Base-by-base conservation (phyloP, 1,140 invertebrate genomes). In the Calephelis nemesis region DNA sequence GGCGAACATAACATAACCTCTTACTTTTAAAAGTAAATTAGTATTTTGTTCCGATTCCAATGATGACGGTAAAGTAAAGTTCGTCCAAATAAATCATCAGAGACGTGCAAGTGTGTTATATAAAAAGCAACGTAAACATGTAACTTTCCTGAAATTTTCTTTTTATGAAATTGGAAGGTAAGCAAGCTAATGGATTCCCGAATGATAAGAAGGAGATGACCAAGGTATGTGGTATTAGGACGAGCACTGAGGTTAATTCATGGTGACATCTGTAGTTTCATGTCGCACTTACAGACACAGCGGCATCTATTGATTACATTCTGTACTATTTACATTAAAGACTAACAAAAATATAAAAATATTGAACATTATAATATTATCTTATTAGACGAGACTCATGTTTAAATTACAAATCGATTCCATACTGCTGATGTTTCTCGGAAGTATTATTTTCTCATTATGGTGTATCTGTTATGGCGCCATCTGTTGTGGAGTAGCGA, bases 401-500 rank as follows among this genome's bases (percentile, higher is more conserved):
- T 47, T 62, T 60, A 67, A 40, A 73, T 68, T 54, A 65, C 7
- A 62, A 63, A 63, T 64, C 47, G 40, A 13, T 65, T 68, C 48
- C 47, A 12, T 42, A 19, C 13, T 63, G 45, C 30, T 49, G 10
- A 62, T 52, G 58, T 47, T 65, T 58, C 42, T 68, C 45, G 52
- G 58, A 67, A 72, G 54, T 50, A 30, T 63, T 63, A 54, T 69
- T 69, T 71, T 70, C 62, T 52, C 63, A 67, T 72, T 75, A 74
- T 69, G 67, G 72, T 72, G 49, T 47, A 69, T 42, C 42, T 72
- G 42, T 45, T 39, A 6, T 65, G 86, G 72, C 82, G 88, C 84
- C 88, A 91, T 83, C 88, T 89, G 65, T 76, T 67, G 71, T 58
- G 69, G 79, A 88, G 81, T 85, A 83, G 88, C 74, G 76, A 65